These are phyloP conservation scores for Cyrtodaria siliqua DNA, from an alignment of 2,888 invertebrate genomes.

Conservation along the genomic window DNA sequence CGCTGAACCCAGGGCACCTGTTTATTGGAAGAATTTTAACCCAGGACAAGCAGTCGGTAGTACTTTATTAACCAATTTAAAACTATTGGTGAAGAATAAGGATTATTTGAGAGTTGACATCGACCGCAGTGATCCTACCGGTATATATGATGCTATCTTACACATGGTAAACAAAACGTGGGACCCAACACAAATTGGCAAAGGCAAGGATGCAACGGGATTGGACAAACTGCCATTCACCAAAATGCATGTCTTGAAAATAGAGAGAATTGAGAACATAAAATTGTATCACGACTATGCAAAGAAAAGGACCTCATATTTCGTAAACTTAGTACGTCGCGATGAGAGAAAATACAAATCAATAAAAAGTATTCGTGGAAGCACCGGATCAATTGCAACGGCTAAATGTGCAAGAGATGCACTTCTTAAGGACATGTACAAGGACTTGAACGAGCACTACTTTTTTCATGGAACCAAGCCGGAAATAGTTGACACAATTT, in stretches of 20 bases:
- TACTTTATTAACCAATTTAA: neutral
- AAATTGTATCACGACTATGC: slow-evolving; percentile 62
- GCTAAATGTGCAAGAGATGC: slow-evolving; percentile 27
- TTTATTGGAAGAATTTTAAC: slow-evolving; percentile 33
- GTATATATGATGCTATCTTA: slow-evolving; percentile 51
- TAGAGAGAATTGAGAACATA: slow-evolving; percentile 72
- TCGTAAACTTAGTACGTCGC: slow-evolving; percentile 2
- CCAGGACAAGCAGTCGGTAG: neutral
- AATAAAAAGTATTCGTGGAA: too few species aligned
- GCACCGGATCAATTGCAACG: slow-evolving; percentile 17
- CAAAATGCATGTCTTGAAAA: slow-evolving; percentile 58
- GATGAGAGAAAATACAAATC: slow-evolving; percentile 21
- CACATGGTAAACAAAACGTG: slow-evolving; percentile 61
- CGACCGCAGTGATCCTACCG: neutral
- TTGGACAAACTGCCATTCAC: slow-evolving; percentile 29
- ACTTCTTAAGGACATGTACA: slow-evolving; percentile 66
- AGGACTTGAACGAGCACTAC: too few species aligned
- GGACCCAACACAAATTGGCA: slow-evolving; percentile 53
- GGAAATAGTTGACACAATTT: slow-evolving; percentile 58
- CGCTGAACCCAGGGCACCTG: slow-evolving; percentile 28
- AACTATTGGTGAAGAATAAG: neutral
- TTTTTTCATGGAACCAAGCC: slow-evolving; percentile 74
- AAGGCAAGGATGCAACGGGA: slow-evolving; percentile 67
- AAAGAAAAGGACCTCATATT: slow-evolving; percentile 55
- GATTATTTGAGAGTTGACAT: slow-evolving; percentile 3